Evolutionary conservation across 2,888 invertebrate species (phyloP).

Genomic region (Argyresthia goedartella): DNA sequence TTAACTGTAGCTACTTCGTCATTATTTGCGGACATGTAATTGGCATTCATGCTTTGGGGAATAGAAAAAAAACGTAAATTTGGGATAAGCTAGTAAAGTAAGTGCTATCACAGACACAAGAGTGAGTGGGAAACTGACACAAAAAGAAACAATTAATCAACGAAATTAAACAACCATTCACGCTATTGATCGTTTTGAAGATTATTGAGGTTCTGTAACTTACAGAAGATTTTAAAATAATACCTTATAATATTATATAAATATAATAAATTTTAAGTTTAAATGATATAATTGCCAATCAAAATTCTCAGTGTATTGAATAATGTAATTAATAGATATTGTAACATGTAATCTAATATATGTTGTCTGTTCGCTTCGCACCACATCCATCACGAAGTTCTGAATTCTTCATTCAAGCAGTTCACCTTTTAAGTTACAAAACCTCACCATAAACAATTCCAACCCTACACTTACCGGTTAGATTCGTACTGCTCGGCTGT

Average conservation of each 20-base stretch:
- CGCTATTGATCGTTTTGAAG: background rate
- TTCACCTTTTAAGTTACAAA: background rate
- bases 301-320: too few relatives aligned
- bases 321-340: too few relatives aligned
- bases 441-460: background rate
- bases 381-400: too few relatives aligned
- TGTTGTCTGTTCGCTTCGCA: too few relatives aligned
- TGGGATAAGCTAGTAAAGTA: conserved; percentile 2
- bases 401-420: background rate
- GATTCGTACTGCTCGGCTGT: conserved; percentile 86
- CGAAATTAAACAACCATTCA: background rate
- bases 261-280: too few relatives aligned
- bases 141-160: background rate
- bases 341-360: too few relatives aligned
- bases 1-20: too few relatives aligned
- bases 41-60: too few relatives aligned
- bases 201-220: background rate
- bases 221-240: too few relatives aligned
- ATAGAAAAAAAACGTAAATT: background rate
- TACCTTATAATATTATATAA: too few relatives aligned
- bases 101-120: background rate
- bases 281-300: too few relatives aligned
- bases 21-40: too few relatives aligned
- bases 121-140: background rate
- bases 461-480: conserved; percentile 74